Evolutionary conservation across 2,113 vertebrate species (phyloP).

Genomic region (Zosterops hypoxanthus): DNA sequence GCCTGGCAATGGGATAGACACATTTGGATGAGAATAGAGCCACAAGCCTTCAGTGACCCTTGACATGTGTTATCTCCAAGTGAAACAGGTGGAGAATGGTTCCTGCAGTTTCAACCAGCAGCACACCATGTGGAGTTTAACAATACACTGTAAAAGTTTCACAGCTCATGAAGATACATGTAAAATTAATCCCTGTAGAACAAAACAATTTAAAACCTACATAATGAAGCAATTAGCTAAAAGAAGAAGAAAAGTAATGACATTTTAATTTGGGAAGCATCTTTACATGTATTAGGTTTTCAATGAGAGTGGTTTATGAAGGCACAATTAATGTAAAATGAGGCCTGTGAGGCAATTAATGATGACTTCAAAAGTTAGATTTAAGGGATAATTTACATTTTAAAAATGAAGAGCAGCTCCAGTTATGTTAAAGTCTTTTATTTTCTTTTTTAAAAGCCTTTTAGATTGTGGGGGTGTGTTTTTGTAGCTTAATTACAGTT

Average conservation of each 20-base stretch:
- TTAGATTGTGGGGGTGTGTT: not conserved
- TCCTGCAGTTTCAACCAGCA: not conserved
- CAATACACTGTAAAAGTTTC: constrained; percentile 28
- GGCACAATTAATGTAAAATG: not conserved
- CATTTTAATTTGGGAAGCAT: not conserved
- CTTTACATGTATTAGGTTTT: constrained; percentile 18
- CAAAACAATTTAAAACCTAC: constrained; percentile 59
- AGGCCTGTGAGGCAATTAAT: not conserved
- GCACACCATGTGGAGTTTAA: not conserved
- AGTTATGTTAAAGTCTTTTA: not conserved
- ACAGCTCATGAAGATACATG: constrained; percentile 21
- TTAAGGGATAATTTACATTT: constrained; percentile 45
- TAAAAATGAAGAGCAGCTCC: not conserved
- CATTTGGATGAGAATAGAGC: not conserved
- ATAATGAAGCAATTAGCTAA: constrained; percentile 64
- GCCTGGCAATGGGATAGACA: not conserved
- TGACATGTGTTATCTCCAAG: not conserved
- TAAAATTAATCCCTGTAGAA: constrained; percentile 70
- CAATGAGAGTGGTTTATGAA: not conserved
- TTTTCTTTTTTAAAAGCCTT: not conserved
- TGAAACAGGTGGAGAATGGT: not conserved
- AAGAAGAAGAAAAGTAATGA: not conserved
- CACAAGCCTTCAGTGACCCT: not conserved
- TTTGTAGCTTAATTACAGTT: not conserved
- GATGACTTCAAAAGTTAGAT: constrained; percentile 16